These are phyloP conservation scores for Madoqua kirkii DNA, from an alignment of 2,113 vertebrate species.

Conservation along the genomic window DNA sequence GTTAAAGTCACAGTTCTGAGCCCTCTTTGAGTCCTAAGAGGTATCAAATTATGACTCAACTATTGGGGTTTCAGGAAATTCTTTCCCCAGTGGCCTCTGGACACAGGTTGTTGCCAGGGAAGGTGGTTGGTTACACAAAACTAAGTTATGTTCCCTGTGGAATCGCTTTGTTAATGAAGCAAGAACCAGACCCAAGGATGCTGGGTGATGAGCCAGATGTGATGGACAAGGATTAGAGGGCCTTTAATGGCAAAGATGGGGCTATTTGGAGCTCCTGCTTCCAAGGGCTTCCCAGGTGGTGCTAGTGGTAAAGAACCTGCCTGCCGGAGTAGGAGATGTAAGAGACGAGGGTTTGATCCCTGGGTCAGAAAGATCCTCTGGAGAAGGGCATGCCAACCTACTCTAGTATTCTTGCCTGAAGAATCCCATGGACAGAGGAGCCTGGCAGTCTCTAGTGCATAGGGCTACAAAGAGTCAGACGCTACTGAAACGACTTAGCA, in stretches of 20 bases:
- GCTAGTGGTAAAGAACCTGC: neutral
- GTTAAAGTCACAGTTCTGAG: neutral
- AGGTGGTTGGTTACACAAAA: neutral
- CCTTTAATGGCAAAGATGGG: neutral
- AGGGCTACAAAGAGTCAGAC: neutral
- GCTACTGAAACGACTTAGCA: neutral
- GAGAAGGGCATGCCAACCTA: neutral
- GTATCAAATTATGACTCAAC: neutral
- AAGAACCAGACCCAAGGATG: neutral
- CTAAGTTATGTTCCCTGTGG: neutral
- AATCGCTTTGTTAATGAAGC: neutral
- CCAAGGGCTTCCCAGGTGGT: neutral
- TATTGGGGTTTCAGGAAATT: neutral
- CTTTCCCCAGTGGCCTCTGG: neutral
- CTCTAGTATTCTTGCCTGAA: neutral
- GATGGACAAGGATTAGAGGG: neutral
- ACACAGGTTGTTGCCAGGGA: neutral
- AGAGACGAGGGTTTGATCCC: neutral
- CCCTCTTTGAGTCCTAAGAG: neutral
- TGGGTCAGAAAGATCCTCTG: neutral
- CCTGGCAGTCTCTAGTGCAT: neutral
- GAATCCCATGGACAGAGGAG: neutral
- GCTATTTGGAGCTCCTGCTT: neutral
- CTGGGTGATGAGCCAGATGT: neutral
- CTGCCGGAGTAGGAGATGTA: neutral